phyloP scores from a whole-genome alignment of 2,888 invertebrate genomes.

The Lacanobia oleracea region DNA sequence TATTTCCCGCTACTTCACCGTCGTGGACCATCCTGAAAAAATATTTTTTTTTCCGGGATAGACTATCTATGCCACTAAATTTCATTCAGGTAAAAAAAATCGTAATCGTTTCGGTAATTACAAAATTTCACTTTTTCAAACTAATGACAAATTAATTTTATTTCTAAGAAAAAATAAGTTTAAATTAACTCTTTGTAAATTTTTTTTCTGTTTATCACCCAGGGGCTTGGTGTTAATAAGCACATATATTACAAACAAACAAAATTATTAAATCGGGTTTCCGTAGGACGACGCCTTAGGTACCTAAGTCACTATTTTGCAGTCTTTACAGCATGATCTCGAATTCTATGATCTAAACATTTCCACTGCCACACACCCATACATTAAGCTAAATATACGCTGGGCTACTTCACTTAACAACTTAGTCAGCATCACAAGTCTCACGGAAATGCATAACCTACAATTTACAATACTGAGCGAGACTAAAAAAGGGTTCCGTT shows the following conservation, averaged over 20 bases:
- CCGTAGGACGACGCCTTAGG: background rate
- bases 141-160: no score
- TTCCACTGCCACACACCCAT: background rate
- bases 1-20: no score
- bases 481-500: background rate
- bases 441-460: background rate
- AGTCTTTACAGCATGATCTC: constrained; percentile 17
- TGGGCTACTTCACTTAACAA: constrained; percentile 19
- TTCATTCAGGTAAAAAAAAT: no score
- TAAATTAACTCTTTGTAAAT: no score
- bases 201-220: no score
- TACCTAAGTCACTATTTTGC: background rate
- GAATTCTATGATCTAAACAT: constrained; percentile 3
- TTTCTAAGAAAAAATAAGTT: no score
- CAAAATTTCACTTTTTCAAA: background rate
- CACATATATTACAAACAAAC: no score
- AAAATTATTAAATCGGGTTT: no score
- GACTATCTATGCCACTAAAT: no score
- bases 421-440: background rate
- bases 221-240: no score
- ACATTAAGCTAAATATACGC: constrained; percentile 10
- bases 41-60: no score
- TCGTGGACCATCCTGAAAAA: background rate
- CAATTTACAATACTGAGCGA: constrained; percentile 43
- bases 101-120: no score